Percentiles rank a stretch among this genome's conserved stretches.
Conservation (phyloP, 2,888 invertebrate genomes). For the Yponomeuta sedellus region DNA sequence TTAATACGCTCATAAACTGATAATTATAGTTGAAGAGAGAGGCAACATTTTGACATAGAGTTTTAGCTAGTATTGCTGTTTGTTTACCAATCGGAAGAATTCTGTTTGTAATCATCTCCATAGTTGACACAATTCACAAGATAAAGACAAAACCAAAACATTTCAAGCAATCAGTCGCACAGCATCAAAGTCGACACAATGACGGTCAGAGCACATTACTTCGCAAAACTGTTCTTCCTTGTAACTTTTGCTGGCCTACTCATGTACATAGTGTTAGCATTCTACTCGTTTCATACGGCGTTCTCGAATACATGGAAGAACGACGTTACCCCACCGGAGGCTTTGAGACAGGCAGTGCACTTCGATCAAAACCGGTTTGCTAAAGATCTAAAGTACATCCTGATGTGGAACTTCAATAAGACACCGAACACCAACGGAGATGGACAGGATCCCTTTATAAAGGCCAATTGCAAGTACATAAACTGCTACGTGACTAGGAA, state of each 20-base stretch:
- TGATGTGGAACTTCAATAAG: slow-evolving; percentile 33
- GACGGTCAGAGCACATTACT: slow-evolving; percentile 20
- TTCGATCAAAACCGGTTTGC: slow-evolving; percentile 19
- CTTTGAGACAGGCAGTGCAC: neutral
- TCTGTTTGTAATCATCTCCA: no score
- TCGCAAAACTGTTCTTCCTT: slow-evolving; percentile 56
- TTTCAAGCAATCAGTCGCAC: no score
- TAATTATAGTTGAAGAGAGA: no score
- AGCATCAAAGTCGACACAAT: no score
- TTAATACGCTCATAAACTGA: no score
- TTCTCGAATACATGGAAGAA: slow-evolving; percentile 19
- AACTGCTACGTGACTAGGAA: slow-evolving; percentile 56
- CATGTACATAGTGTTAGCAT: slow-evolving; percentile 45
- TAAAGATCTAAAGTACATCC: slow-evolving; percentile 43
- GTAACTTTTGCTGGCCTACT: slow-evolving; percentile 48
- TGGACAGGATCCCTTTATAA: slow-evolving; percentile 30
- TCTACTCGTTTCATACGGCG: slow-evolving; percentile 51
- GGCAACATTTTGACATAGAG: no score
- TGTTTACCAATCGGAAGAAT: slow-evolving; percentile 25
- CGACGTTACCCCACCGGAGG: neutral
- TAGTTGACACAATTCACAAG: no score
- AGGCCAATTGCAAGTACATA: slow-evolving; percentile 38
- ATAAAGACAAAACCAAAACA: no score
- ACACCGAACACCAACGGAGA: no score
- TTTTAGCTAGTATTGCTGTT: slow-evolving; percentile 27